Evolutionary conservation across 2,113 vertebrate genomes (phyloP), one percentile per base, ranked within the genome.

Genomic region (Columbina picui): DNA sequence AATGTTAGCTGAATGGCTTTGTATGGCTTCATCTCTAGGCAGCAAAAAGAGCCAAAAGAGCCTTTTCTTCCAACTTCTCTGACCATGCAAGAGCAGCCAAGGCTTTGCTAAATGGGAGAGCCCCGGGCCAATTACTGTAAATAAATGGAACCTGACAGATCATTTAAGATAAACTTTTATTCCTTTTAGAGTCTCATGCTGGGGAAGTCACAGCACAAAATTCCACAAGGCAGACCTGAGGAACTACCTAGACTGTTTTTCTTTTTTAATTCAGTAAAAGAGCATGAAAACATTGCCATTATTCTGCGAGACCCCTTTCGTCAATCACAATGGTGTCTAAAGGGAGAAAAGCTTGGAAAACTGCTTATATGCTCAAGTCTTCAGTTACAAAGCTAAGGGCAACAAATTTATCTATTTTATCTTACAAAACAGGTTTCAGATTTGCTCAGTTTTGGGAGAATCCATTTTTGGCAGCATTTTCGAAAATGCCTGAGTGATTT

Each of bases 111-210:
- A 92, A 90, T 59, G 71, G 26, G 75, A 93, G 68, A 93, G 74
- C 68, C 65, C 17, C 39, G 77, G 89, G 95, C 78, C 64, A 87
- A 82, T 91, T 85, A 77, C 64, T 3, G 5, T 70, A 91, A 94
- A 96, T 85, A 95, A 95, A 97, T 70, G 69, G 78, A 89, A 91
- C 57, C 61, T 91, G 95, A 95, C 86, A 92, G 84, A 70, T 74
- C 53, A 91, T 91, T 94, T 93, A 93, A 92, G 63, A 84, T 71
- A 90, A 74, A 60, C 63, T 94, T 94, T 70, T 91, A 50, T 69
- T 95, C 68, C 61, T 89, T 89, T 85, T 84, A 83, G 65, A 47
- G 71, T 39, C 65, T 87, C 61, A 65, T 9, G 17, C 36, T 88
- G 57, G 87, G 83, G 64, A 95, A 95, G 69, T 73, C 47, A 53